Evolutionary conservation across 2,113 vertebrate genomes (phyloP).

Genomic region (Hemiscyllium ocellatum): DNA sequence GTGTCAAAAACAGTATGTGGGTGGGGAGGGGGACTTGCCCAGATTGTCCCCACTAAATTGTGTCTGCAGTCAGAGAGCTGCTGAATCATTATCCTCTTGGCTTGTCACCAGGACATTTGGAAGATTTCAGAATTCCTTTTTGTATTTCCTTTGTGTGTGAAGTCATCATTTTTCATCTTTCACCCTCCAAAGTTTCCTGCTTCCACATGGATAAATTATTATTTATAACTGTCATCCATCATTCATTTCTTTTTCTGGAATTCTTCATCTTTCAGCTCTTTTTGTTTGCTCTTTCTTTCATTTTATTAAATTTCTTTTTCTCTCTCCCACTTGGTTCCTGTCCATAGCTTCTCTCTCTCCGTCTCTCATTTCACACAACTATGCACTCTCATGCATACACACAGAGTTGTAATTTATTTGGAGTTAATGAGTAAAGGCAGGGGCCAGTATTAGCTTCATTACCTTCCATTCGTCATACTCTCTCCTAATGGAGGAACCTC

Average conservation of each 20-base stretch:
- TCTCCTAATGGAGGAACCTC: slow-evolving; percentile 33
- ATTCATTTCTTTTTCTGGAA: background rate
- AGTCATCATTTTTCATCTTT: background rate
- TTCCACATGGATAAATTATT: background rate
- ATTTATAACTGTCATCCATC: background rate
- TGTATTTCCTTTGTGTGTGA: background rate
- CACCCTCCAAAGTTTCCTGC: background rate
- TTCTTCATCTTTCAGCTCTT: background rate
- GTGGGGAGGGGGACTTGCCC: background rate
- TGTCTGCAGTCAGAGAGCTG: background rate
- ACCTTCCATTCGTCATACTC: slow-evolving; percentile 35
- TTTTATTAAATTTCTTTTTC: no score
- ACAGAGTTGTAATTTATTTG: slow-evolving; percentile 38
- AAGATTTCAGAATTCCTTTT: background rate
- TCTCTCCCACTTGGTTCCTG: background rate
- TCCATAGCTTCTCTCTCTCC: no score
- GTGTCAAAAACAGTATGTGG: background rate
- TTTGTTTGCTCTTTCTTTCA: background rate
- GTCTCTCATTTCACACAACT: background rate
- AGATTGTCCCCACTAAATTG: background rate
- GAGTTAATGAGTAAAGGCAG: slow-evolving; percentile 37
- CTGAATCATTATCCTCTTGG: background rate
- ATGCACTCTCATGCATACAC: background rate
- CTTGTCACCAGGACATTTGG: background rate
- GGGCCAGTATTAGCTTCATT: slow-evolving; percentile 35